Evolutionary conservation across 2,888 invertebrate species (phyloP).

Genomic region (Stenurella melanura): DNA sequence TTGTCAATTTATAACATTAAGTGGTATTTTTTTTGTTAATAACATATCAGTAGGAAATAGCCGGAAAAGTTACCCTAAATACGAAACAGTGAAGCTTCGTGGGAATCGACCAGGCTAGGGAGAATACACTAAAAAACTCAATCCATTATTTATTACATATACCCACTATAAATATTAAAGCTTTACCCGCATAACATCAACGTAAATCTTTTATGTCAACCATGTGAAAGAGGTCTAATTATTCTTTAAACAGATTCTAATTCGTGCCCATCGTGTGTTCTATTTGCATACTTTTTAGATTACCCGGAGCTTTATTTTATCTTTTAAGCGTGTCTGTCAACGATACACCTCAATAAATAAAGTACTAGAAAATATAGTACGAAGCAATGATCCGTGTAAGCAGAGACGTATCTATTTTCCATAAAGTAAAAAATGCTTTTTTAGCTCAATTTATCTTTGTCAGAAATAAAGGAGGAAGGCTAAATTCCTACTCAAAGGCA

Average conservation of each 20-base stretch:
- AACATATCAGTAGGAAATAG: not conserved
- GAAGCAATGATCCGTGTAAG: constrained; percentile 3
- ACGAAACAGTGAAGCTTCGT: constrained; percentile 1
- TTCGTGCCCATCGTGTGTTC: not conserved
- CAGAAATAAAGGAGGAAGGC: not conserved
- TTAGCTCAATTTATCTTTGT: constrained; percentile 1
- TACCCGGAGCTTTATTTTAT: not conserved
- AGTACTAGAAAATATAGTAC: not conserved
- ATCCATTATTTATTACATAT: constrained; percentile 6
- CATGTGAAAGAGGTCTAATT: constrained; percentile 7
- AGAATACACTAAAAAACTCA: constrained; percentile 3
- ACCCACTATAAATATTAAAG: constrained; percentile 4
- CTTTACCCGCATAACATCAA: not conserved
- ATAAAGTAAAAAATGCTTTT: not conserved
- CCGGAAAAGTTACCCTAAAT: not conserved
- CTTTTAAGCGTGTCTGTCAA: not conserved
- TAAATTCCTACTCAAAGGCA: not conserved
- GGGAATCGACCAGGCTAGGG: not conserved
- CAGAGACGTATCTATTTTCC: not conserved
- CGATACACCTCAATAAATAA: not conserved
- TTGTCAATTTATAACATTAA: not conserved
- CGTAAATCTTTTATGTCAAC: not conserved
- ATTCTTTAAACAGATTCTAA: constrained; percentile 3
- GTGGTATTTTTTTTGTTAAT: not conserved
- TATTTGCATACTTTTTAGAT: not conserved